Conservation (phyloP, 2,113 vertebrate species). For the Mus pahari region DNA sequence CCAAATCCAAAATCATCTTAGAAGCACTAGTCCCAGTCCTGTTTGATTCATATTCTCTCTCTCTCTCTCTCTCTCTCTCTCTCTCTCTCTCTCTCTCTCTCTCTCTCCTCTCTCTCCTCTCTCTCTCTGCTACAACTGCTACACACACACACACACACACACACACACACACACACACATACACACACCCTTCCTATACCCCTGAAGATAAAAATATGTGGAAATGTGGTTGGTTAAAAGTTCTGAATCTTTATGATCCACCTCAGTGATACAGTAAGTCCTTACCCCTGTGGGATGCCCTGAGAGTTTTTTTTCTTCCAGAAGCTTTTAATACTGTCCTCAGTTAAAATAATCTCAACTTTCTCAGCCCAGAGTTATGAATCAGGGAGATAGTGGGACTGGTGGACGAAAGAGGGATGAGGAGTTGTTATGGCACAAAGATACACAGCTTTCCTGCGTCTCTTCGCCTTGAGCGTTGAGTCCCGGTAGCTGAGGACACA, state of each 20-base stretch:
- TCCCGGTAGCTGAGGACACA: constrained; percentile 55
- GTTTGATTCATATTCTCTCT: background rate
- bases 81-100: background rate
- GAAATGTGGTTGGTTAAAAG: constrained; percentile 50
- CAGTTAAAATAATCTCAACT: background rate
- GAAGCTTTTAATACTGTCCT: background rate
- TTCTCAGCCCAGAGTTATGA: background rate
- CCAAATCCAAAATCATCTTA: constrained; percentile 39
- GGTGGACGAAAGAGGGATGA: background rate
- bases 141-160: constrained; percentile 7
- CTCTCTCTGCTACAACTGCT: background rate
- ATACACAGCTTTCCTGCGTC: constrained; percentile 41
- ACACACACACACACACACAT: constrained; percentile 10
- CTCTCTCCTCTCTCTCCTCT: background rate
- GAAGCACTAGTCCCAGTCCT: background rate
- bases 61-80: background rate
- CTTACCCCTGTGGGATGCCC: constrained; percentile 29
- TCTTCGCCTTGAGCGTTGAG: constrained; percentile 43
- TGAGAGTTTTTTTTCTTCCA: background rate
- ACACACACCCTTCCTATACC: background rate
- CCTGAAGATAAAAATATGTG: constrained; percentile 1
- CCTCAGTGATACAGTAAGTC: background rate
- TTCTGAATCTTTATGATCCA: constrained; percentile 33
- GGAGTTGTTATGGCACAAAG: background rate
- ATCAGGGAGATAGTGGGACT: background rate